Conservation (phyloP, 1,140 invertebrate species). For the Sminthurides bifidus region DNA sequence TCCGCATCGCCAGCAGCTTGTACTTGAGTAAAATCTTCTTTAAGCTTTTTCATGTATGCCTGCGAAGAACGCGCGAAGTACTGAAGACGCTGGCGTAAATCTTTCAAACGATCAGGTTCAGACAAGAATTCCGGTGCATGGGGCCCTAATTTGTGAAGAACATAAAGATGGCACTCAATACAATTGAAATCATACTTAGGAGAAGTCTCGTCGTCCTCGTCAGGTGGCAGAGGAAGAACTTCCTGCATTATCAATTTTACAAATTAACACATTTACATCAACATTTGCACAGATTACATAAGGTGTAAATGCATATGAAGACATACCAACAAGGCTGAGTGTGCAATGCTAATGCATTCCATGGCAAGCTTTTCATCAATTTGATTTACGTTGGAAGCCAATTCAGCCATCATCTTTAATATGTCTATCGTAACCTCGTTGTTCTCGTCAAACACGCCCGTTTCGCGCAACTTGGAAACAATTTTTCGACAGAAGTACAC, state of each 20-base stretch:
- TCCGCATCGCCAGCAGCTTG: conserved; percentile 13
- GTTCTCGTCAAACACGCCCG: conserved; percentile 38
- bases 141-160: conserved; percentile 76
- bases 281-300: background rate
- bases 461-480: conserved; percentile 47
- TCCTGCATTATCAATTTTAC: conserved; percentile 33
- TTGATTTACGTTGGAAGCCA: conserved; percentile 57
- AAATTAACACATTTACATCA: background rate
- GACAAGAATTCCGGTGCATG: conserved; percentile 66
- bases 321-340: conserved; percentile 64
- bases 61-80: conserved; percentile 86
- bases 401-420: conserved; percentile 76
- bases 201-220: conserved; percentile 33
- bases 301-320: conserved; percentile 17
- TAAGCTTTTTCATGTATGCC: conserved; percentile 80
- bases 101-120: conserved; percentile 69
- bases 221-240: conserved; percentile 58
- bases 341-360: conserved; percentile 57
- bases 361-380: conserved; percentile 53
- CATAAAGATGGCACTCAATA: conserved; percentile 83
- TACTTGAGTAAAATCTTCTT: conserved; percentile 59
- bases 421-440: conserved; percentile 64
- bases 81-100: conserved; percentile 72
- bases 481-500: conserved; percentile 76
- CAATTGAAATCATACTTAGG: conserved; percentile 54